phyloP scores from a whole-genome alignment of 53 echinoderm and acorn worm genomes.

The Zoroaster sp. region DNA sequence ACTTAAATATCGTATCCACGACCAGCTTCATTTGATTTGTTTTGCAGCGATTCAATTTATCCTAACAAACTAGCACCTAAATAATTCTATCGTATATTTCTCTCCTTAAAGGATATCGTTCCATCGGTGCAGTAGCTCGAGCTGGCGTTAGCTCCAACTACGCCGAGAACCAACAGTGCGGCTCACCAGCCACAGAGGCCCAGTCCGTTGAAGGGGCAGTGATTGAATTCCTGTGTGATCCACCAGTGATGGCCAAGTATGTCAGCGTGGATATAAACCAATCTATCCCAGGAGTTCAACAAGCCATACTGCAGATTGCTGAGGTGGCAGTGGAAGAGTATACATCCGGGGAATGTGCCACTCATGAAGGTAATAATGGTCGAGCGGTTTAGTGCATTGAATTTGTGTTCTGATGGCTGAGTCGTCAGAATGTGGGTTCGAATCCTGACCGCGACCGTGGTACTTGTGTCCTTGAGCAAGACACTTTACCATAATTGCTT shows the following conservation, averaged over 20 bases:
- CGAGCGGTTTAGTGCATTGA: no score
- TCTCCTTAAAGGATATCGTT: background rate
- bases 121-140: background rate
- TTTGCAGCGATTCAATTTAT: no score
- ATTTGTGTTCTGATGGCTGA: no score
- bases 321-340: slow-evolving; percentile 1
- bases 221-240: slow-evolving; percentile 7
- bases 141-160: background rate
- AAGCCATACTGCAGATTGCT: background rate
- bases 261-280: slow-evolving; percentile 7
- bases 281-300: background rate
- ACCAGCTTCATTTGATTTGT: no score
- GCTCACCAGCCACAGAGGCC: slow-evolving; percentile 1
- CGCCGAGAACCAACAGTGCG: slow-evolving; percentile 17
- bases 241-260: slow-evolving; percentile 13
- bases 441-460: no score
- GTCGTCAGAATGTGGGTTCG: no score
- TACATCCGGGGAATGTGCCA: background rate
- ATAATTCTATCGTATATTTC: no score
- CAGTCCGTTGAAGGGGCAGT: background rate
- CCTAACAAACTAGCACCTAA: no score
- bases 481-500: no score
- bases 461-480: no score
- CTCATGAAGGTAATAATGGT: no score
- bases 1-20: no score